Evolutionary conservation across 1,140 invertebrate genomes (phyloP).

Genomic region (Neelides sp.): DNA sequence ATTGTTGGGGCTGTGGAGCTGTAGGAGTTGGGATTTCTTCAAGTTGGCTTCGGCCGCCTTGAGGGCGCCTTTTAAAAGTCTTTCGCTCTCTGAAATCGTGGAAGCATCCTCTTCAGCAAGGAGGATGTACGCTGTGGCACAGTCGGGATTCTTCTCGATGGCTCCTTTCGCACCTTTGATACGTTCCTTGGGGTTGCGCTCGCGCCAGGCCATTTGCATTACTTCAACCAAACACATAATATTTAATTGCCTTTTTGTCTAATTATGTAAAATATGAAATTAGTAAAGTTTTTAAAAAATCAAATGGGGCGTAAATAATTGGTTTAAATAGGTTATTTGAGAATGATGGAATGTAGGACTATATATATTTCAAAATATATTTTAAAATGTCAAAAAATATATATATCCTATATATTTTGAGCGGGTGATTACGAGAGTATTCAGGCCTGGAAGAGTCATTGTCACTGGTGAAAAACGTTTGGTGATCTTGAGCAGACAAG

Average conservation of each 20-base stretch:
- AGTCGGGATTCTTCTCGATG: constrained; percentile 79
- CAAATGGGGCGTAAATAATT: background rate
- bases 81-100: constrained; percentile 78
- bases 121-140: constrained; percentile 87
- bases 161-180: constrained; percentile 87
- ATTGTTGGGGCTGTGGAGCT: constrained; percentile 59
- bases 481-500: constrained; percentile 94
- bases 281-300: background rate
- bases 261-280: constrained; percentile 14
- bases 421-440: constrained; percentile 59
- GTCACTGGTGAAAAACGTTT: constrained; percentile 95
- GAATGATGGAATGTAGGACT: background rate
- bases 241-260: constrained; percentile 8
- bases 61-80: constrained; percentile 71
- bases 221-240: constrained; percentile 45
- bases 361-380: no score
- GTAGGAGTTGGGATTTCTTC: constrained; percentile 61
- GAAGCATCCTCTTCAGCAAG: constrained; percentile 91
- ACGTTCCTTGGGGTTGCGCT: constrained; percentile 78
- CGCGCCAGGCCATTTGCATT: constrained; percentile 95
- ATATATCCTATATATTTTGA: constrained; percentile 4
- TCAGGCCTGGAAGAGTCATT: constrained; percentile 76
- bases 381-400: background rate
- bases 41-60: constrained; percentile 80
- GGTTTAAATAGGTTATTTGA: background rate